These are phyloP conservation scores for Eupeodes luniger DNA, from an alignment of 2,888 invertebrate species.

Conservation along the genomic window DNA sequence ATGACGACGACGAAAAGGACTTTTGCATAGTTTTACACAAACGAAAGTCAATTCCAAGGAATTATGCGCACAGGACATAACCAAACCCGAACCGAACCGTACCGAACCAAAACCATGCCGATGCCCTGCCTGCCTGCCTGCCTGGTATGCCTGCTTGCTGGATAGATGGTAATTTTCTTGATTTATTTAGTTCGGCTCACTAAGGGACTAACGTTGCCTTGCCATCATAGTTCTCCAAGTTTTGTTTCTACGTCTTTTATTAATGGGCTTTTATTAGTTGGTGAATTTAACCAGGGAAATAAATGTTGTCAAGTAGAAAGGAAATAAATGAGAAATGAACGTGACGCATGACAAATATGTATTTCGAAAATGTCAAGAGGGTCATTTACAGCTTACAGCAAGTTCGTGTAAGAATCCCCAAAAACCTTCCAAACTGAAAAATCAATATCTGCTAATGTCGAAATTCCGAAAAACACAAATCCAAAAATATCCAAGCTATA, in stretches of 20 bases:
- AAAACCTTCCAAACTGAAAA: too few species aligned
- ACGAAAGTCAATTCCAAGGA: slow-evolving; percentile 75
- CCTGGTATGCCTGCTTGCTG: not conserved
- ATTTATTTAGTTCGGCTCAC: slow-evolving; percentile 74
- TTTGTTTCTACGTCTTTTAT: not conserved
- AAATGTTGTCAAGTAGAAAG: not conserved
- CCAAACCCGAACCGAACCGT: not conserved
- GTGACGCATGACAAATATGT: too few species aligned
- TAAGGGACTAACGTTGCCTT: slow-evolving; percentile 65
- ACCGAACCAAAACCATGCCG: not conserved
- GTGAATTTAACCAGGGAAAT: slow-evolving; percentile 12
- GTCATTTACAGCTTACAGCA: too few species aligned
- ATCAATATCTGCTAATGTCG: too few species aligned
- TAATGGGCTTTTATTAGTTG: not conserved
- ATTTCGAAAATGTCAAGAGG: too few species aligned
- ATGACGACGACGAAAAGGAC: slow-evolving; percentile 30
- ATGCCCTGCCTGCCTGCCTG: slow-evolving; percentile 8
- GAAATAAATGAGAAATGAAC: not conserved
- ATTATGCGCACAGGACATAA: slow-evolving; percentile 76
- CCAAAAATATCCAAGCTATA: too few species aligned
- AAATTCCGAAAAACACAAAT: too few species aligned
- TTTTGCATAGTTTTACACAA: slow-evolving; percentile 71
- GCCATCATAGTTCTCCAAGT: slow-evolving; percentile 27
- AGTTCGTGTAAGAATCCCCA: too few species aligned
- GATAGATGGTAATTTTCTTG: slow-evolving; percentile 75